phyloP scores from a whole-genome alignment of 2,113 vertebrate species.

The Bubo blakistoni region DNA sequence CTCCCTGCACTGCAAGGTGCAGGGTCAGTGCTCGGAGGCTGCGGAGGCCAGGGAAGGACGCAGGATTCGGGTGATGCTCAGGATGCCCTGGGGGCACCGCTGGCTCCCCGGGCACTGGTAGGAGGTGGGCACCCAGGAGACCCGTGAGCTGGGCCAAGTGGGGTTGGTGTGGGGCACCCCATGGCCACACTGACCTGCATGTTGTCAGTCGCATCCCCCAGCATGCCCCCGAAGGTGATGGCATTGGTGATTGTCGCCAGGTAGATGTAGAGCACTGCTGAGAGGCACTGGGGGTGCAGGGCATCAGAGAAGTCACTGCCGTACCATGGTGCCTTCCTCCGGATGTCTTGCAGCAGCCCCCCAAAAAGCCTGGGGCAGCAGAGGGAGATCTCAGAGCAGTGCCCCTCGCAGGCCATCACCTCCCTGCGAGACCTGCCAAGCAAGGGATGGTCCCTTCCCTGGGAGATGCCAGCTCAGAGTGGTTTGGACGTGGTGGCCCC shows the following conservation, averaged over 20 bases:
- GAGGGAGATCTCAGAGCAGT: neutral
- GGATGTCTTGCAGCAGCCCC: constrained; percentile 74
- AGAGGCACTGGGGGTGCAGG: constrained; percentile 77
- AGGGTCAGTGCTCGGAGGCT: fast-evolving
- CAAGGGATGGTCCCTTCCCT: neutral
- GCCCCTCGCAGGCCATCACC: fast-evolving
- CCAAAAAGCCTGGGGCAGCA: constrained; percentile 69
- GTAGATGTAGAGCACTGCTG: constrained; percentile 79
- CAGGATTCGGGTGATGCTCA: fast-evolving
- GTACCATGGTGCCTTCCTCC: constrained; percentile 74
- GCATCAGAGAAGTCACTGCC: constrained; percentile 74
- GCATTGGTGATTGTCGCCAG: constrained; percentile 76
- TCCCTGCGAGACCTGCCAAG: neutral
- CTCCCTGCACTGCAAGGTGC: neutral
- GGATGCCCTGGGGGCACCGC: neutral
- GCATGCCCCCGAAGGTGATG: constrained; percentile 80
- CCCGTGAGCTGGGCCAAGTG: fast-evolving
- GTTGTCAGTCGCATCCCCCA: constrained; percentile 76
- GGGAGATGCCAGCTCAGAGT: neutral
- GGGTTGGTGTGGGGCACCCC: neutral
- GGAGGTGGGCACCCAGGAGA: neutral
- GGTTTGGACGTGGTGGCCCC: neutral
- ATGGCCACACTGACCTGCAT: constrained; percentile 57
- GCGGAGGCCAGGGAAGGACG: fast-evolving
- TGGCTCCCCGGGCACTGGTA: neutral